Conservation (phyloP, 2,888 invertebrate genomes). For the Liopterus haemorrhoidalis region DNA sequence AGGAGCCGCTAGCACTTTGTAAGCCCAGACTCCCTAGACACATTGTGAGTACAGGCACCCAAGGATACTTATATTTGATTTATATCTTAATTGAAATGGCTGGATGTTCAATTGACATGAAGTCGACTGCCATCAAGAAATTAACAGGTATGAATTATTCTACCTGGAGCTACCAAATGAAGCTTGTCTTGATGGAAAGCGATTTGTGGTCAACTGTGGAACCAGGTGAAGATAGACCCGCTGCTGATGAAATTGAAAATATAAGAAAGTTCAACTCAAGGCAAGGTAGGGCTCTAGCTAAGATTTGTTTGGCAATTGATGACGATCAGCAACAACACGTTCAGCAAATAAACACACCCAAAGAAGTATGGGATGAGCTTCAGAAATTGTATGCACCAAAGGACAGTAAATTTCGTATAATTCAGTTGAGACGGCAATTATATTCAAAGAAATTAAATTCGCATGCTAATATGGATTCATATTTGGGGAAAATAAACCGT, state of each 20-base stretch:
- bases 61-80: too few species aligned
- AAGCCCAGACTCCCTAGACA: too few species aligned
- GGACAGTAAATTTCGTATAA: conserved; percentile 18
- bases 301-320: conserved; percentile 11
- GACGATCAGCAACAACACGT: conserved; percentile 17
- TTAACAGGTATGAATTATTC: too few species aligned
- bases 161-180: conserved; percentile 8
- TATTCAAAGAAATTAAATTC: conserved; percentile 11
- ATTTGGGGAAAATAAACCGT: conserved; percentile 19
- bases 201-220: conserved; percentile 16
- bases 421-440: conserved; percentile 17
- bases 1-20: too few species aligned
- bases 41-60: too few species aligned
- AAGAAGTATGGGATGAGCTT: conserved; percentile 18
- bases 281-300: conserved; percentile 18
- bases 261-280: conserved; percentile 4
- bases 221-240: conserved; percentile 14
- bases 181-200: conserved; percentile 6
- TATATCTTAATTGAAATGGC: too few species aligned
- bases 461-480: conserved; percentile 12
- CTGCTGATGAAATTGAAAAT: conserved; percentile 3
- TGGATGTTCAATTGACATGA: too few species aligned
- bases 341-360: conserved; percentile 5
- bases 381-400: conserved; percentile 13
- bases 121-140: too few species aligned